Base-by-base conservation (phyloP, 2,113 vertebrate species). In the Aegithalos caudatus region DNA sequence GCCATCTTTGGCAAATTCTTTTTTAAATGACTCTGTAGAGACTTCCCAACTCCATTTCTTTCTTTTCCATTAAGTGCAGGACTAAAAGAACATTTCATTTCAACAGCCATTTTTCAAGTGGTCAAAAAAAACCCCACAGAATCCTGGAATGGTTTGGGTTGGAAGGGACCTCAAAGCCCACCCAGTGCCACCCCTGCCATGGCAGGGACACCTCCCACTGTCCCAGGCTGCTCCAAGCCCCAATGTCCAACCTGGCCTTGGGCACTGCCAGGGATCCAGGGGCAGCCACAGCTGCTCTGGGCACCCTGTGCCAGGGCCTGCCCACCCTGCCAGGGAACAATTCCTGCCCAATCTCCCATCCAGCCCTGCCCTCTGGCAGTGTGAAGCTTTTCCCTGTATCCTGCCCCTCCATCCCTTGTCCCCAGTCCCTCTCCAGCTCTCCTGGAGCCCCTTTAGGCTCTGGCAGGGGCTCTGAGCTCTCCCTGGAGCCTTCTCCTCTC, bases 91-190 rank as follows among this genome's bases (percentile, higher is more conserved):
- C 17, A 57, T 44, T 70, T 81, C 13, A 47, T 15, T 73, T 78
- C 54, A 69, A 61, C 18, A 20, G 6, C 5, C 37, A 24, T 35
- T 60, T 77, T 77, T 38, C 48, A 24, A 73, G 22, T 6, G 6
- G 16, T n/a, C 40, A 69, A 35, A 80, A 64, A 47, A 2, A 0
- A n/a, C n/a, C 6, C 18, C 35, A 66, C 1, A 51, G 28, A 66
- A 38, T 29, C 6, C 12, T 19, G 14, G 17, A 38, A 44, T 24
- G 9, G 27, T 20, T 38, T 20, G 19, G 15, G 28, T 16, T 28
- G 9, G 37, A 37, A 23, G 8, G 40, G 37, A 50, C 8, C 2
- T 22, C 0, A 23, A 48, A 42, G 1, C 6, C 4, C 57, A 64
- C 0, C 42, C 48, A n/a, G 1, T 10, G 0, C 50, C 50, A 31